Conservation (phyloP, 2,797 vertebrate species). For the Bufotes viridis region DNA sequence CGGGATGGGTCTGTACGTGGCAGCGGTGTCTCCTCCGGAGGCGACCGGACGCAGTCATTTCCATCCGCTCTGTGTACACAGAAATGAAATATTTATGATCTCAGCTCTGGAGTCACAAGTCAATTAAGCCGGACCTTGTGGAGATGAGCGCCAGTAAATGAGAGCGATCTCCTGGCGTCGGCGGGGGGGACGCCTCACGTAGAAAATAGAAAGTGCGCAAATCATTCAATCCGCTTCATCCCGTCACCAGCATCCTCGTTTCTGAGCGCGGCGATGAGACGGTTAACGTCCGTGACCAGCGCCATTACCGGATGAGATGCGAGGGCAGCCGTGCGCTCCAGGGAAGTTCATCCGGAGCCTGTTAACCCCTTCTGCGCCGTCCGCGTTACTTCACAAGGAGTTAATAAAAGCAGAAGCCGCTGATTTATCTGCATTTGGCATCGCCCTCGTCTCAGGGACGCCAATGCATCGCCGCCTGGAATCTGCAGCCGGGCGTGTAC, state of each 20-base stretch:
- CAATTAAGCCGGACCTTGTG: background rate
- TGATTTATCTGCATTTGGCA: constrained; percentile 46
- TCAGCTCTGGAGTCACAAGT: constrained; percentile 4
- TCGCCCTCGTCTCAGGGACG: background rate
- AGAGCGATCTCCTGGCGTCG: constrained; percentile 8
- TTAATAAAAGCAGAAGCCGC: constrained; percentile 44
- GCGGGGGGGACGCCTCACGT: background rate
- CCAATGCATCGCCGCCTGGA: constrained; percentile 32
- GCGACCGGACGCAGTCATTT: background rate
- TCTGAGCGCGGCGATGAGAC: background rate
- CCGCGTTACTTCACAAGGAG: constrained; percentile 13
- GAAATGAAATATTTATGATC: constrained; percentile 25
- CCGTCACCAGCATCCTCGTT: constrained; percentile 6
- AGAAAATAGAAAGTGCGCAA: background rate
- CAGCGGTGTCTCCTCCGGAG: background rate
- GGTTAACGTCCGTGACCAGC: background rate
- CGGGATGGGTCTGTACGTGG: background rate
- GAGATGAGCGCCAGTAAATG: constrained; percentile 12
- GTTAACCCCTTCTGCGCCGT: constrained; percentile 29
- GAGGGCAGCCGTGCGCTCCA: background rate
- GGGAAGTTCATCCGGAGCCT: background rate
- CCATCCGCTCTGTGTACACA: background rate
- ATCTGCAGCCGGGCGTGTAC: background rate
- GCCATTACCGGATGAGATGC: constrained; percentile 25
- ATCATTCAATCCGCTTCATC: constrained; percentile 3